Percentiles rank a stretch among this genome's conserved stretches.
Evolutionary conservation across 2,888 invertebrate genomes (phyloP).

Genomic region (Amiota minor): DNA sequence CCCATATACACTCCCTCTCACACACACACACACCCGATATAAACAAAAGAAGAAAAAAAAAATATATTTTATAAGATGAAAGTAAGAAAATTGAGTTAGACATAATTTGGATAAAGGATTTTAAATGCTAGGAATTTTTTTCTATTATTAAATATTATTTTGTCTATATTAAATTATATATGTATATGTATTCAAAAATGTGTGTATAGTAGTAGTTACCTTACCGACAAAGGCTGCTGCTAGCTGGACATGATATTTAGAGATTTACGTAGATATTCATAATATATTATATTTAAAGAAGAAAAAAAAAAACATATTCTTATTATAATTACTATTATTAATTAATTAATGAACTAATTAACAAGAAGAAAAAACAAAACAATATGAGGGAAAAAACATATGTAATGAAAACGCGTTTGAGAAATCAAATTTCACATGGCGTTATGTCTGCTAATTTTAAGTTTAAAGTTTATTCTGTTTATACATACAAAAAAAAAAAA

Average conservation of each 20-base stretch:
- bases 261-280: constrained; percentile 33
- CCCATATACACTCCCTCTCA: background rate
- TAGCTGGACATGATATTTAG: constrained; percentile 28
- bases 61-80: background rate
- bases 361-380: background rate
- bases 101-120: constrained; percentile 5
- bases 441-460: constrained; percentile 42
- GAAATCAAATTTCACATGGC: constrained; percentile 70
- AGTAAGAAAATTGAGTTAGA: constrained; percentile 6
- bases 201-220: constrained; percentile 23
- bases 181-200: constrained; percentile 33
- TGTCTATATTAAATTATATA: constrained; percentile 28
- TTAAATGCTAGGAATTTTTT: constrained; percentile 17
- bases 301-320: constrained; percentile 31
- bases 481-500: constrained; percentile 50
- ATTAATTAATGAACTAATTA: constrained; percentile 20
- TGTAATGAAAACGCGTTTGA: constrained; percentile 52
- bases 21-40: too few species aligned
- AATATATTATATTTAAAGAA: constrained; percentile 10
- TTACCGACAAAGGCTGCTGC: constrained; percentile 28
- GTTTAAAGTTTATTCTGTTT: constrained; percentile 42
- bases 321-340: constrained; percentile 31
- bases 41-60: background rate
- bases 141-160: constrained; percentile 3
- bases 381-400: constrained; percentile 37